Evolutionary conservation across 2,888 invertebrate genomes (phyloP).

Genomic region (Lasius fuliginosus): DNA sequence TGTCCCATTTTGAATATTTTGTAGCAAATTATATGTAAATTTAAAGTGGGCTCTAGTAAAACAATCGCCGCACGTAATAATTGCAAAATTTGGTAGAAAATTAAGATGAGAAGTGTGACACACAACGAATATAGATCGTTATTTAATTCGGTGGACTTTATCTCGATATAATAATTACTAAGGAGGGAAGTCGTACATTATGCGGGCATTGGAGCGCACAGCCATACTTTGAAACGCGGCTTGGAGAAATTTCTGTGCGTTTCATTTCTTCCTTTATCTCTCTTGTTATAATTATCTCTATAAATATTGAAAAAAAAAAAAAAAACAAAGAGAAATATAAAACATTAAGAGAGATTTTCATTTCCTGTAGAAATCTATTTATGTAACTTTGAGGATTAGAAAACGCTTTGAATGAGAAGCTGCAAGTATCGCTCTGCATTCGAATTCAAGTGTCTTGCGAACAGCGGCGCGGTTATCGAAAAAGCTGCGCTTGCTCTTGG

Average conservation of each 20-base stretch:
- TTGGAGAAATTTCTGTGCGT: background rate
- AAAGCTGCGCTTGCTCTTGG: constrained; percentile 77
- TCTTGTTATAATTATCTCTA: background rate
- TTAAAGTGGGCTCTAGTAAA: background rate
- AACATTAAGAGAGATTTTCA: background rate
- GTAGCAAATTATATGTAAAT: background rate
- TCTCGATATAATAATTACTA: background rate
- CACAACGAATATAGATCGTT: background rate
- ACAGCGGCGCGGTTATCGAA: constrained; percentile 70
- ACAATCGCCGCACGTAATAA: background rate
- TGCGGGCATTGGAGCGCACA: background rate
- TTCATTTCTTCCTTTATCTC: background rate
- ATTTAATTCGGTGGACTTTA: background rate
- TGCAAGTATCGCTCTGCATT: background rate
- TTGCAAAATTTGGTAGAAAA: background rate
- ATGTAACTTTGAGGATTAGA: background rate
- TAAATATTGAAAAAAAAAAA: background rate
- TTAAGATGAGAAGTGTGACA: background rate
- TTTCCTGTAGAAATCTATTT: background rate
- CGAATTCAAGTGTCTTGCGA: background rate
- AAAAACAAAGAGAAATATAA: background rate
- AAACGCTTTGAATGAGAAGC: background rate
- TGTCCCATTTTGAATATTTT: background rate
- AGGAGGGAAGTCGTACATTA: background rate
- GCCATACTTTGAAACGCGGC: background rate